phyloP scores from a whole-genome alignment of 2,888 invertebrate species.

The Argyresthia albistria region DNA sequence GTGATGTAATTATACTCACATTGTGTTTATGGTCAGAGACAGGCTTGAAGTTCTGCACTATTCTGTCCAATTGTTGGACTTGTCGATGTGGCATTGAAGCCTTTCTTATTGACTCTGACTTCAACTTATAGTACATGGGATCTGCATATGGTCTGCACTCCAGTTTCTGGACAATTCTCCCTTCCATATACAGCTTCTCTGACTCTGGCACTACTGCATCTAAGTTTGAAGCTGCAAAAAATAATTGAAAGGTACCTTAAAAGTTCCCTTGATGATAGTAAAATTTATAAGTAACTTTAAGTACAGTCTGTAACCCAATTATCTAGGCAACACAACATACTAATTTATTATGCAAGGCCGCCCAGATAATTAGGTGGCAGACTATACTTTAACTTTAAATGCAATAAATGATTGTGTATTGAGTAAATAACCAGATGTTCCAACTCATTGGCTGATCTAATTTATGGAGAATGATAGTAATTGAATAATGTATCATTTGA shows the following conservation, averaged over 20 bases:
- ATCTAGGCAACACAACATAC: no score
- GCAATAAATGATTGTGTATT: no score
- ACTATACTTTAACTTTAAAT: no score
- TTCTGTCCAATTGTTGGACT: constrained; percentile 88
- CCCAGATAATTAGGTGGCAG: no score
- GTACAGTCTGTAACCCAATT: no score
- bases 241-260: not conserved
- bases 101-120: constrained; percentile 87
- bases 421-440: no score
- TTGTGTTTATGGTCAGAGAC: constrained; percentile 93
- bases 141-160: constrained; percentile 95
- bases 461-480: no score
- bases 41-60: constrained; percentile 93
- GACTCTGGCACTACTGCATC: constrained; percentile 82
- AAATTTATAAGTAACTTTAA: no score
- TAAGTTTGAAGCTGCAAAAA: constrained; percentile 67
- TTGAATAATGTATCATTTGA: no score
- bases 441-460: no score
- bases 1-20: constrained; percentile 71
- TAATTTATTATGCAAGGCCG: no score
- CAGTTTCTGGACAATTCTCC: constrained; percentile 94
- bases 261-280: no score
- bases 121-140: constrained; percentile 91
- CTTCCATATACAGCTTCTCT: constrained; percentile 92
- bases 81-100: constrained; percentile 90